phyloP scores from a whole-genome alignment of 2,888 invertebrate species.

The Mayetiola destructor region DNA sequence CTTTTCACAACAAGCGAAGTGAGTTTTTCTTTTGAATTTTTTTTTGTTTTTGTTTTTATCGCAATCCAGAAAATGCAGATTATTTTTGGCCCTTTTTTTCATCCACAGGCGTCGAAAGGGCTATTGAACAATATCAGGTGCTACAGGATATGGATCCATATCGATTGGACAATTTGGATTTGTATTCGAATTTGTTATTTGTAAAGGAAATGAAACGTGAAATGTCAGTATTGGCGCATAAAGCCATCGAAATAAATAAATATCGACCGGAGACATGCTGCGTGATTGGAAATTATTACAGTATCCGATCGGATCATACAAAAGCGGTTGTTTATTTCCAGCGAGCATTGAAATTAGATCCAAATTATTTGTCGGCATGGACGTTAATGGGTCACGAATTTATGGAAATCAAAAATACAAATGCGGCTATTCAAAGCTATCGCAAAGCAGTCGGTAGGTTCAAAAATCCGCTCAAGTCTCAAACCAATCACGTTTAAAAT shows the following conservation, averaged over 20 bases:
- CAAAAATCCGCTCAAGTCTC: constrained; percentile 11
- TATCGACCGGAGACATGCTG: constrained; percentile 96
- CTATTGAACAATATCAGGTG: constrained; percentile 69
- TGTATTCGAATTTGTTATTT: constrained; percentile 89
- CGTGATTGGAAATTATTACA: constrained; percentile 95
- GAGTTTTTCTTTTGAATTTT: constrained; percentile 20
- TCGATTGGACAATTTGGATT: constrained; percentile 89
- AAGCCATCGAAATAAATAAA: constrained; percentile 86
- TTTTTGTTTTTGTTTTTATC: background rate
- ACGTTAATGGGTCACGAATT: constrained; percentile 98
- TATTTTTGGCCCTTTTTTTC: constrained; percentile 24
- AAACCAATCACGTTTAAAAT: background rate
- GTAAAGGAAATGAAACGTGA: constrained; percentile 86
- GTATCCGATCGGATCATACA: constrained; percentile 86
- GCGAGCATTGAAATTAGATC: constrained; percentile 82
- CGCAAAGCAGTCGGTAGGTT: constrained; percentile 79
- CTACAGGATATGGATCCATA: constrained; percentile 80
- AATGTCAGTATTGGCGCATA: constrained; percentile 83
- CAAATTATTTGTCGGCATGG: constrained; percentile 91
- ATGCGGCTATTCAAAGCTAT: constrained; percentile 97
- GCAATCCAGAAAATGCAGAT: background rate
- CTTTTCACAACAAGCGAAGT: constrained; percentile 85
- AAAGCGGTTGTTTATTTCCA: constrained; percentile 97
- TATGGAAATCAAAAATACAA: constrained; percentile 96
- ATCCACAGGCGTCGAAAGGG: constrained; percentile 73